Evolutionary conservation across 2,888 invertebrate genomes (phyloP), one percentile per base, ranked within the genome.

Genomic region (Drosophila nigricruria): DNA sequence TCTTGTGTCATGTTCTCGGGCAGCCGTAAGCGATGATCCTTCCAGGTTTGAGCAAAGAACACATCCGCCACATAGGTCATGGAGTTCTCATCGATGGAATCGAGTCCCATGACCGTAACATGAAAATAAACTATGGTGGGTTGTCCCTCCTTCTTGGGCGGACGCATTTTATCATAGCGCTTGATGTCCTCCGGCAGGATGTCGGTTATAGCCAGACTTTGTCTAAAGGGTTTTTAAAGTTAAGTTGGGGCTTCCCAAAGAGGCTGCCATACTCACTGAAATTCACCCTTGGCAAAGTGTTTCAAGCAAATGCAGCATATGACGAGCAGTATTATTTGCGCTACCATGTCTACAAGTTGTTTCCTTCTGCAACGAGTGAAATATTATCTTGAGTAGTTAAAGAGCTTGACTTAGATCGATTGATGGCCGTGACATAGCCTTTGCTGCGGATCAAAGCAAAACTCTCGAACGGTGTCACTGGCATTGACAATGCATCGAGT

Each of bases 51-150:
- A 14, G 97, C 97, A 92, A 97, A 97, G 93, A 97, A 98, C 91
- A 97, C 97, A 90, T 97, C 97, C 0, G 97, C 97, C 1, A 97
- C 97, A 85, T 97, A 97, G 0, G 97, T 97, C 98, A 98, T 98
- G 5, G 98, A 98, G 84, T 97, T 97, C 93, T 98, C 98, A 91
- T 98, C 98, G 76, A 98, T 98, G 42, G 98, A 98, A 93, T 98
- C 98, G 75, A 98, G 94, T 0, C 98, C 98, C 97, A 98, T 97
- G 42, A 98, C 98, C 0, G 98, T 98, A 38, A 98, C 97, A 91
- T 98, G 98, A 93, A 98, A 98, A 92, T 96, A 96, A 34, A 98
- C 98, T 9, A 95, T 96, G 1, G 98, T 98, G 0, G 98, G 96
- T 89, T 96, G 96, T 18, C 97, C 97, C 90, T 97, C 97, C 92